phyloP scores from a whole-genome alignment of 2,113 vertebrate species.

The human region GRCh38 chr13:104603001-104603500 shows the following conservation, averaged over 20 bases:
- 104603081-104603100: not conserved
- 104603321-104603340: not conserved
- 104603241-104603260: not conserved
- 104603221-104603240: not conserved
- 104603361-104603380: rapidly evolving
- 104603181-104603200: not conserved
- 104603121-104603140: not conserved
- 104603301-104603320: not conserved
- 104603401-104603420: not conserved
- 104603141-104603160: not conserved
- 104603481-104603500: not conserved
- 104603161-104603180: not conserved
- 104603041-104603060: not conserved
- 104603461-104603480: not conserved
- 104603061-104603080: not conserved
- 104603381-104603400: not conserved
- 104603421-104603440: not conserved
- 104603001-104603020: not conserved
- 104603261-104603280: not conserved
- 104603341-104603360: not conserved
- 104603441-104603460: not conserved
- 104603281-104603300: not conserved
- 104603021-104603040: not conserved
- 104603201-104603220: not conserved
- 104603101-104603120: not conserved